These are phyloP conservation scores for Esox niger DNA, from an alignment of 2,113 vertebrate species.

Conservation along the genomic window DNA sequence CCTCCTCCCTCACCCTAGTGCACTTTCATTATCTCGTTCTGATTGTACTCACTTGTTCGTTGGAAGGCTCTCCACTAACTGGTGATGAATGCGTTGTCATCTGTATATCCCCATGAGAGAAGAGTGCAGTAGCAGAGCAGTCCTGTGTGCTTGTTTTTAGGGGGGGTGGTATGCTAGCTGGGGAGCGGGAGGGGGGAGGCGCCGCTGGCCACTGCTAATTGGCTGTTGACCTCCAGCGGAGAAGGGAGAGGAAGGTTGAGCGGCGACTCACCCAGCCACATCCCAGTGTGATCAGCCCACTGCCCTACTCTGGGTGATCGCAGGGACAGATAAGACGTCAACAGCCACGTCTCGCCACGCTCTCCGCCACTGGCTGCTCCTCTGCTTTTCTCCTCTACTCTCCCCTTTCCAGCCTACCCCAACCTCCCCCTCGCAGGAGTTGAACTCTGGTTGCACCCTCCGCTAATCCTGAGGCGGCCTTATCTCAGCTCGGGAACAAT, in stretches of 20 bases:
- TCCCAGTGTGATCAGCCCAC: constrained; percentile 50
- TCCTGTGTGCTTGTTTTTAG: constrained; percentile 35
- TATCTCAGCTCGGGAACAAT: constrained; percentile 62
- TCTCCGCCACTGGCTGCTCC: constrained; percentile 5
- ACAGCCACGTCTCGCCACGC: background rate
- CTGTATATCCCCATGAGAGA: constrained; percentile 26
- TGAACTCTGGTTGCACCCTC: constrained; percentile 68
- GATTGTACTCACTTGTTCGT: background rate
- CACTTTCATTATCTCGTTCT: background rate
- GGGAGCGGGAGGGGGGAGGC: constrained; percentile 14
- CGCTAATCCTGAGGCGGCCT: constrained; percentile 60
- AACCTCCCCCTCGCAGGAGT: constrained; percentile 21
- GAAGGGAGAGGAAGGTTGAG: constrained; percentile 30
- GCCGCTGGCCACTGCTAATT: constrained; percentile 62
- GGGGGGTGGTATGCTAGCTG: constrained; percentile 12
- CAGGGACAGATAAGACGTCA: constrained; percentile 46
- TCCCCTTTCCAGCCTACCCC: constrained; percentile 14
- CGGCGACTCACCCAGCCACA: constrained; percentile 62
- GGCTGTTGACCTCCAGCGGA: constrained; percentile 63
- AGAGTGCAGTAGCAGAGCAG: constrained; percentile 33
- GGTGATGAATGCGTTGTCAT: no score
- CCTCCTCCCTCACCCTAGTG: constrained; percentile 12
- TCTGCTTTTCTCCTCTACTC: background rate
- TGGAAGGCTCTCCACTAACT: constrained; percentile 8
- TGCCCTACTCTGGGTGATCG: constrained; percentile 31